Percentiles rank a stretch among this genome's conserved stretches.
These are phyloP conservation scores for Vulpes lagopus DNA, from an alignment of 2,113 vertebrate genomes.

Conservation along the genomic window DNA sequence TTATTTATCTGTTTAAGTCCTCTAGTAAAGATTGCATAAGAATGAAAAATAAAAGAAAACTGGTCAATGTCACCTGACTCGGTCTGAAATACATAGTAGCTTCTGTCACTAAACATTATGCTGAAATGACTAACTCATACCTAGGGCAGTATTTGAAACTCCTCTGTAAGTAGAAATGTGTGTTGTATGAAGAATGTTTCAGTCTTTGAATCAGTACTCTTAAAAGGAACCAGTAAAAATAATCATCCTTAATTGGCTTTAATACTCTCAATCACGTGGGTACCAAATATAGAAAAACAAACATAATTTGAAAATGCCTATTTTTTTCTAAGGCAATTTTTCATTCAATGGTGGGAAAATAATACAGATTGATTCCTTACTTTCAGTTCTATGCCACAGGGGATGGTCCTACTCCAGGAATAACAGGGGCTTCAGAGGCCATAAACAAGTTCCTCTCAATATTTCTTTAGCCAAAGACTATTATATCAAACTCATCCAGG, in stretches of 20 bases:
- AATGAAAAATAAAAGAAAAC: neutral
- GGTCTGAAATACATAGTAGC: neutral
- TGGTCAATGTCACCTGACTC: neutral
- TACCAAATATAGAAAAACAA: conserved; percentile 57
- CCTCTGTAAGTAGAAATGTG: neutral
- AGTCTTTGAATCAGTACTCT: conserved; percentile 5
- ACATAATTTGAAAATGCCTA: conserved; percentile 66
- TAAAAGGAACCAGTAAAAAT: conserved; percentile 53
- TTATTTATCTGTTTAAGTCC: neutral
- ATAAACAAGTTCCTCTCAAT: conserved; percentile 76
- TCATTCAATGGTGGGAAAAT: conserved; percentile 82
- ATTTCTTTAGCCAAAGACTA: conserved; percentile 83
- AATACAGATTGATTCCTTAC: conserved; percentile 81
- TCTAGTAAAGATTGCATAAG: neutral
- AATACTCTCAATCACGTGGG: conserved; percentile 30
- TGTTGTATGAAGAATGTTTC: neutral
- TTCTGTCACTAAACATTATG: conserved; percentile 29
- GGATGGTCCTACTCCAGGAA: conserved; percentile 76
- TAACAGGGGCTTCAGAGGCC: conserved; percentile 77
- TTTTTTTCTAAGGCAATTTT: conserved; percentile 72
- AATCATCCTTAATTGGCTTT: conserved; percentile 42
- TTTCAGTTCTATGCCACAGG: conserved; percentile 78
- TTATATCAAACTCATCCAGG: conserved; percentile 83
- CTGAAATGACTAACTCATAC: conserved; percentile 8
- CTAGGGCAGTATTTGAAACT: neutral